These are phyloP conservation scores for Diglossa brunneiventris DNA, from an alignment of 2,113 vertebrate genomes.

Conservation along the genomic window DNA sequence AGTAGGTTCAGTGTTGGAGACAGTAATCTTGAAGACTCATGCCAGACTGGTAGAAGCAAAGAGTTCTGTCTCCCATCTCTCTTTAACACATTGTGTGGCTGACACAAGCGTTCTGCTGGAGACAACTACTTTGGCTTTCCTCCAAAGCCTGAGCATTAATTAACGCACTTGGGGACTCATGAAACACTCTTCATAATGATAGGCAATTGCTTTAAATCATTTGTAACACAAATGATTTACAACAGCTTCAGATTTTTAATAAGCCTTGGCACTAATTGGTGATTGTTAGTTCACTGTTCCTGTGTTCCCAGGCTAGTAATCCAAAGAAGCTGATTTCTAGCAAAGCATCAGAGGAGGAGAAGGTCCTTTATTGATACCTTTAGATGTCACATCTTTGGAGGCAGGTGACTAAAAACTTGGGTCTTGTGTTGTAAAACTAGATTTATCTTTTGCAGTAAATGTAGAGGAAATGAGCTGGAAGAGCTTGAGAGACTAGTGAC, in stretches of 20 bases:
- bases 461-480: neutral
- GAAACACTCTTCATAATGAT: slow-evolving; percentile 45
- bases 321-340: neutral
- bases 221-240: slow-evolving; percentile 35
- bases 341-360: neutral
- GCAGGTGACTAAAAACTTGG: neutral
- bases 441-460: neutral
- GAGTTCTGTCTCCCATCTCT: neutral
- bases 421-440: neutral
- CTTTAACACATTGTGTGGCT: neutral
- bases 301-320: slow-evolving; percentile 6
- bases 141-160: slow-evolving; percentile 52
- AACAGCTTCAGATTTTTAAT: slow-evolving; percentile 36
- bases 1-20: neutral
- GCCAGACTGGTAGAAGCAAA: neutral
- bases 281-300: neutral
- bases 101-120: slow-evolving; percentile 2
- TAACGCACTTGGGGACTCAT: slow-evolving; percentile 16
- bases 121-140: slow-evolving; percentile 16
- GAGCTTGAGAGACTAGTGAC: neutral
- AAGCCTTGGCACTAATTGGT: slow-evolving; percentile 16
- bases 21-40: neutral
- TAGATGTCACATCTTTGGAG: neutral
- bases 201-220: slow-evolving; percentile 49
- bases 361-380: neutral